A percentile compares a stretch with the other conserved stretches of the same genome.
phyloP scores from a whole-genome alignment of 1,140 invertebrate species.

The Eupristina koningsbergeri region DNA sequence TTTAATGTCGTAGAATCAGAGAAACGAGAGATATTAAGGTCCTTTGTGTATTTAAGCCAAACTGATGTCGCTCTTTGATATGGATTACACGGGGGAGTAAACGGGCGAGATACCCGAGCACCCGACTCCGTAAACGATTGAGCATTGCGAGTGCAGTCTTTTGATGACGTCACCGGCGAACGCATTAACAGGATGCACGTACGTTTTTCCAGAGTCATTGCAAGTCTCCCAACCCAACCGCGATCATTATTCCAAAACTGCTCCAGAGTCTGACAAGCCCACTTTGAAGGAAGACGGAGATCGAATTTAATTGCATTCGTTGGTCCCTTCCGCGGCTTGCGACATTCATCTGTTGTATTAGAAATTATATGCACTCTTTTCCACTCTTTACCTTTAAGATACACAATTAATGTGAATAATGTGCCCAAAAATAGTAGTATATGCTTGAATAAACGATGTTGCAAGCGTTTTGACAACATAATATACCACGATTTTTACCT shows the following conservation, averaged over 20 bases:
- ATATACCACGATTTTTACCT: not conserved
- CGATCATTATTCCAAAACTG: slow-evolving; percentile 2
- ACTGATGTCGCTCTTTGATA: slow-evolving; percentile 6
- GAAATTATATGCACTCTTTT: slow-evolving; percentile 27
- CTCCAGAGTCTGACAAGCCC: slow-evolving; percentile 64
- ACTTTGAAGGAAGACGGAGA: slow-evolving; percentile 56
- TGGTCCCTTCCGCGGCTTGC: slow-evolving; percentile 51
- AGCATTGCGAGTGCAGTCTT: slow-evolving; percentile 3
- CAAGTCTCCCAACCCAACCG: too few relatives aligned
- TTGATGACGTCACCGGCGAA: slow-evolving; percentile 53
- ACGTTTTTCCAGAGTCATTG: too few relatives aligned
- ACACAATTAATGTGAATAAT: not conserved
- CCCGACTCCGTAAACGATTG: slow-evolving; percentile 36
- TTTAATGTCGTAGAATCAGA: slow-evolving; percentile 13
- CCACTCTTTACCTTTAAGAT: not conserved
- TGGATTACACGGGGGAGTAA: not conserved
- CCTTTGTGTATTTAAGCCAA: slow-evolving; percentile 20
- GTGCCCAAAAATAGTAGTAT: slow-evolving; percentile 46
- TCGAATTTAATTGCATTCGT: slow-evolving; percentile 20
- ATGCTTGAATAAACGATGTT: slow-evolving; percentile 31
- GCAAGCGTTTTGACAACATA: not conserved
- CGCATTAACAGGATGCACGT: too few relatives aligned
- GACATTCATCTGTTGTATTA: slow-evolving; percentile 42
- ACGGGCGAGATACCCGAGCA: not conserved
- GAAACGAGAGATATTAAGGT: slow-evolving; percentile 33